phyloP scores from a whole-genome alignment of 2,888 invertebrate genomes.

The Himalopsyche kuldschensis region DNA sequence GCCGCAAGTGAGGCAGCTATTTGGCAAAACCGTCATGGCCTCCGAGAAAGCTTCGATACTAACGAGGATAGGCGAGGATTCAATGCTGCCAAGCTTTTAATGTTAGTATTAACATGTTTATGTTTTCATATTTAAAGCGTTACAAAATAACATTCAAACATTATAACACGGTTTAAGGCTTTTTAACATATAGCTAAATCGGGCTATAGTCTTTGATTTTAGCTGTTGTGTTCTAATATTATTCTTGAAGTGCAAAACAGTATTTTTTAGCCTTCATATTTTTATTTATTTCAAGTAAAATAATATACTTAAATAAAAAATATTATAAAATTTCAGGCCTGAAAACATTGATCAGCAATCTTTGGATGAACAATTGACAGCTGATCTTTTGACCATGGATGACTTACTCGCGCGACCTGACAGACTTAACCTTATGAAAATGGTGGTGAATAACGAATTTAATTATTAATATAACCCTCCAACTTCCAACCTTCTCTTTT shows the following conservation, averaged over 20 bases:
- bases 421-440: conserved; percentile 17
- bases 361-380: neutral
- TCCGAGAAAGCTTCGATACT: conserved; percentile 1
- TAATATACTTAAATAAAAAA: no score
- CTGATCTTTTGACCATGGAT: conserved; percentile 15
- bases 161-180: no score
- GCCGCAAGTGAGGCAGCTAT: neutral
- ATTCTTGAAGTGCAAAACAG: no score
- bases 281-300: no score
- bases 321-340: neutral
- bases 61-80: conserved; percentile 11
- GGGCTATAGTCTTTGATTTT: no score
- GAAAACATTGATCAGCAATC: conserved; percentile 8
- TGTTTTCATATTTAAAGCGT: neutral
- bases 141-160: neutral
- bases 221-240: no score
- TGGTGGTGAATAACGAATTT: conserved; percentile 5
- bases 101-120: conserved; percentile 1
- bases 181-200: no score
- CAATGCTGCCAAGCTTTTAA: neutral
- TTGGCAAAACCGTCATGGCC: neutral
- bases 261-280: no score
- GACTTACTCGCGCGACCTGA: conserved; percentile 7
- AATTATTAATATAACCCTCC: neutral
- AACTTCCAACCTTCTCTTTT: no score